Percentiles rank a stretch among this genome's conserved stretches.
Evolutionary conservation across 2,888 invertebrate genomes (phyloP).

Genomic region (Operophtera brumata): DNA sequence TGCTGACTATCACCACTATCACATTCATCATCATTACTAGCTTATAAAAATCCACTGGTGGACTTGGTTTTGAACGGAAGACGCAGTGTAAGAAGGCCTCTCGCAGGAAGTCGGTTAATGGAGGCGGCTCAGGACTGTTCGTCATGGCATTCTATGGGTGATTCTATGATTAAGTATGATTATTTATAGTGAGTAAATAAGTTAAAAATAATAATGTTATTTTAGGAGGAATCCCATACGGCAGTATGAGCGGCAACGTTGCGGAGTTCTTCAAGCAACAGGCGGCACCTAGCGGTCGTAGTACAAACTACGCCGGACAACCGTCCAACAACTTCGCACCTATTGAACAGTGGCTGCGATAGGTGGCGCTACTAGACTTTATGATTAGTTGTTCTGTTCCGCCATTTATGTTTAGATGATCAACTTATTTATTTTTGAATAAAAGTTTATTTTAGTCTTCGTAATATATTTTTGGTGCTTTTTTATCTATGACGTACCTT

Average conservation of each 20-base stretch:
- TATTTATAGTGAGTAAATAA: no score
- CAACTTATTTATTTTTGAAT: slow-evolving; percentile 2
- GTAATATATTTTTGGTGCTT: background rate
- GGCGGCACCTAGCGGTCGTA: slow-evolving; percentile 53
- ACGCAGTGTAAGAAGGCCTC: no score
- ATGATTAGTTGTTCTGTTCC: background rate
- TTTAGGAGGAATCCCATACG: slow-evolving; percentile 83
- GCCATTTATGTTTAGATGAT: background rate
- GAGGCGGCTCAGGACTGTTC: no score
- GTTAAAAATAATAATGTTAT: background rate
- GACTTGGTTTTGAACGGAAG: no score
- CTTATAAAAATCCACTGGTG: no score
- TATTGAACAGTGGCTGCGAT: slow-evolving; percentile 60
- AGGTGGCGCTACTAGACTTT: slow-evolving; percentile 46
- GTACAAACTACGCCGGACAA: slow-evolving; percentile 34
- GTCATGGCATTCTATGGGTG: no score
- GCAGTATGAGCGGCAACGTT: slow-evolving; percentile 81
- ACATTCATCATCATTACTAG: no score
- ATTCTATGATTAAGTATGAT: no score
- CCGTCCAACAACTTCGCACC: slow-evolving; percentile 50
- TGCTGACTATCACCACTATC: no score
- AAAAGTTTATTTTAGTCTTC: background rate
- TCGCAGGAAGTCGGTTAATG: no score
- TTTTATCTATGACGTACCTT: background rate
- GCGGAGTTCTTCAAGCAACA: slow-evolving; percentile 66